These are phyloP conservation scores for Colistium nudipinnis DNA, from an alignment of 2,113 vertebrate species.

Conservation along the genomic window DNA sequence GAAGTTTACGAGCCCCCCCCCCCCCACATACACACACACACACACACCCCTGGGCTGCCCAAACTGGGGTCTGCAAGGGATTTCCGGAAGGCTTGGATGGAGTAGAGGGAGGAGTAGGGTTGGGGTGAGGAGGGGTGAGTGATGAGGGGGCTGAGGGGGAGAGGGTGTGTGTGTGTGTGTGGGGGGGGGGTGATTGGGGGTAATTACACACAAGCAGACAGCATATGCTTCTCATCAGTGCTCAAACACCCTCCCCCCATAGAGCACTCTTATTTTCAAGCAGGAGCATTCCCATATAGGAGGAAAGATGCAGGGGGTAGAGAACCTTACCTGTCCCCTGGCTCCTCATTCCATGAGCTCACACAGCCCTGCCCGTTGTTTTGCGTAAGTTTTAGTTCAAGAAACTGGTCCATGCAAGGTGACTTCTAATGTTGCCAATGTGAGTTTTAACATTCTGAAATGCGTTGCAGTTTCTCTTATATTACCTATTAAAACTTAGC, in stretches of 20 bases:
- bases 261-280: conserved; percentile 76
- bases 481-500: not conserved
- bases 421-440: not conserved
- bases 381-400: conserved; percentile 10
- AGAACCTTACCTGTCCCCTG: conserved; percentile 58
- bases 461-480: not conserved
- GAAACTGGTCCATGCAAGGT: not conserved
- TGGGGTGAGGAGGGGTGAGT: conserved; percentile 20
- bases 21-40: conserved; percentile 29
- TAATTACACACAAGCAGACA: conserved; percentile 83
- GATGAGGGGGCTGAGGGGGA: not conserved
- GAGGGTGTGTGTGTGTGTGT: too few species aligned
- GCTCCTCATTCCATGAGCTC: conserved; percentile 1
- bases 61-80: conserved; percentile 59
- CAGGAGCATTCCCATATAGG: conserved; percentile 56
- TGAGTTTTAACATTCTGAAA: too few species aligned
- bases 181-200: conserved; percentile 72
- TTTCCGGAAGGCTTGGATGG: conserved; percentile 60
- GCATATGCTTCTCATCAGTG: conserved; percentile 85
- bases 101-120: conserved; percentile 46
- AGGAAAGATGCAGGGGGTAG: conserved; percentile 21
- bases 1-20: conserved; percentile 73
- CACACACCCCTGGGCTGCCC: conserved; percentile 28
- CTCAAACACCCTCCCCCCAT: conserved; percentile 74
- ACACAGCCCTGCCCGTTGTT: conserved; percentile 2